Percentiles rank a stretch among this genome's conserved stretches.
phyloP scores from a whole-genome alignment of 92 coral and sea anemone genomes.

The Epizoanthus scotinus region DNA sequence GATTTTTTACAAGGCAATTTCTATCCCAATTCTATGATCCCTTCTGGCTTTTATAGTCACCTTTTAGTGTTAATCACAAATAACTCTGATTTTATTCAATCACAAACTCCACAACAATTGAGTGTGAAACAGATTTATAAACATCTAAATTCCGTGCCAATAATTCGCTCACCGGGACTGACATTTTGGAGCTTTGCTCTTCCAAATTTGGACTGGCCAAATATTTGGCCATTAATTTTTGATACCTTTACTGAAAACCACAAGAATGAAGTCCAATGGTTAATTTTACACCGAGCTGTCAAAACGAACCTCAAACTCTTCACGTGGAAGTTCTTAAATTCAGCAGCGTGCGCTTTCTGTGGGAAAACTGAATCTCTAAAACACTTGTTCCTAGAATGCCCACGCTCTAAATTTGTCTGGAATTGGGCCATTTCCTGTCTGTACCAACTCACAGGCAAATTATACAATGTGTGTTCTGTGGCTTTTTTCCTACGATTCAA shows the following conservation, averaged over 20 bases:
- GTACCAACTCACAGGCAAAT: no score
- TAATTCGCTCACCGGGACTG: neutral
- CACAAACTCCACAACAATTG: no score
- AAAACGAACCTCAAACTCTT: neutral
- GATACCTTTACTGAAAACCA: neutral
- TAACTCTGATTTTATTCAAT: no score
- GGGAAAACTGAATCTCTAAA: neutral
- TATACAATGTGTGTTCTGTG: no score
- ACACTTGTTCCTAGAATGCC: neutral
- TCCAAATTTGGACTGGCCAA: neutral
- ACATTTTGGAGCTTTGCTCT: neutral
- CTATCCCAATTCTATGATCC: no score
- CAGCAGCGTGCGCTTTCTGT: neutral
- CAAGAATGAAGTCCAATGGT: slow-evolving; percentile 13
- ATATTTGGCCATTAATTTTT: no score
- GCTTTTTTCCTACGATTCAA: slow-evolving; percentile 12
- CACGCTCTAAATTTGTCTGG: neutral
- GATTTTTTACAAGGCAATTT: no score
- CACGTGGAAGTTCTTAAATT: neutral
- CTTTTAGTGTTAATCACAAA: no score
- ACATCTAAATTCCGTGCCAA: no score
- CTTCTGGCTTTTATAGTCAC: no score
- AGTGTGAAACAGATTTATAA: no score
- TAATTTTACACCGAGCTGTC: neutral
- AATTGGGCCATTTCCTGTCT: neutral